A percentile compares a stretch with the other conserved stretches of the same genome.
Conservation (phyloP, 2,113 vertebrate species). For the Loxodonta africana region DNA sequence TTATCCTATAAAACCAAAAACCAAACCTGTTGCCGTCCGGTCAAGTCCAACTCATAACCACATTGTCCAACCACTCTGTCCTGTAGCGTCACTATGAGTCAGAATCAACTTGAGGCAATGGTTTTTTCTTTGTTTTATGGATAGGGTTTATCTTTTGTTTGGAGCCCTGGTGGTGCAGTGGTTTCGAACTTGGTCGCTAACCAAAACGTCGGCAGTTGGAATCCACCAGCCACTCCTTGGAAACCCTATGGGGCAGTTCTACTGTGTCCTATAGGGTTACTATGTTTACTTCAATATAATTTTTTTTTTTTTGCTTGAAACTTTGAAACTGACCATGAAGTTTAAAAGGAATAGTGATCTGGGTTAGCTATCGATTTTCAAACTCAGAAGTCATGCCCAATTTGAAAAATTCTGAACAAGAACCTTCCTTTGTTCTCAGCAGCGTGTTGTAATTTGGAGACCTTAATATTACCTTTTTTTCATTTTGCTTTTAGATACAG, state of each 20-base stretch:
- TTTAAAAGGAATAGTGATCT: not conserved
- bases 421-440: not conserved
- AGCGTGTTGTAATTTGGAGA: not conserved
- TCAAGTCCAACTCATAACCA: too few relatives aligned
- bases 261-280: too few relatives aligned
- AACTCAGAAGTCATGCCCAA: not conserved
- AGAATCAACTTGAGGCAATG: too few relatives aligned
- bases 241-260: too few relatives aligned
- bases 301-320: not conserved
- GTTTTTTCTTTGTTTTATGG: too few relatives aligned
- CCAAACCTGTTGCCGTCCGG: too few relatives aligned
- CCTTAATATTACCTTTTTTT: not conserved
- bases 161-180: too few relatives aligned
- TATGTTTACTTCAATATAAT: not conserved
- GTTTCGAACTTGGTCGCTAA: too few relatives aligned
- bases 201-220: too few relatives aligned
- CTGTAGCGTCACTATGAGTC: too few relatives aligned
- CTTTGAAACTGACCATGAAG: not conserved
- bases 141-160: not conserved
- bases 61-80: too few relatives aligned
- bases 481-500: not conserved
- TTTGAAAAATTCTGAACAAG: conserved; percentile 7
- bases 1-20: not conserved
- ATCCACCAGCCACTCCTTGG: too few relatives aligned
- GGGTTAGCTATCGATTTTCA: not conserved